Base-by-base conservation (phyloP, 2,113 vertebrate species). In the Rhea americana region DNA sequence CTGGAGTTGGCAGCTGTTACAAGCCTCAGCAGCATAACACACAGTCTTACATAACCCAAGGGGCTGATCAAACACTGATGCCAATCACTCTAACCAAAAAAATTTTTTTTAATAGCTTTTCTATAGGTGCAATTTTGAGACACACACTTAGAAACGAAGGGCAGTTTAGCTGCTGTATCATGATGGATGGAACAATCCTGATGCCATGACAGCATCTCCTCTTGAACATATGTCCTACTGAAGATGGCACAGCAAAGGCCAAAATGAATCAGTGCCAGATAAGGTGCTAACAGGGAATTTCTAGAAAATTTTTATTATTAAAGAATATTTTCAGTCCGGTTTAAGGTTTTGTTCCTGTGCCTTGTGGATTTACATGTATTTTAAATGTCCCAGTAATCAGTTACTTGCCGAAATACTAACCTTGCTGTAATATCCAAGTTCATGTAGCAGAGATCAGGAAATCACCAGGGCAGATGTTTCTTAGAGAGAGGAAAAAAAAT, bases 1-100 rank as follows among this genome's bases (percentile, higher is more conserved):
- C 18, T 0, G 1, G 9, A 1, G 7, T 4, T 43, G 11, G 7
- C 2, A 5, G 2, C 22, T 77, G 43, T 17, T 47, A 47, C 45
- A 47, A 47, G 18, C 17, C 17, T 18, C 45, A 47, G 17, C 45
- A 47, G 18, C 45, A 18, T 47, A 47, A 47, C 45, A 47, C 16
- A 15, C 16, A 18, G 45, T 17, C 45, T 11, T 43, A 32, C 5
- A 18, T 24, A 78, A 48, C 7, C 8, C 8, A 55, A 81, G 13
- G 3, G 5, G 24, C n/a, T 35, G 11, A 43, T 30, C 28, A 45
- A 58, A 2, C 18, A 3, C 25, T 50, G 22, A 20, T 21, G 12
- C 1, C 4, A 53, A 12, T 59, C 11, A 48, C 45, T 47, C 11
- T 47, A 45, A 35, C 21, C 47, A 41, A 43, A 21, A 41, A 6